phyloP scores from a whole-genome alignment of 2,888 invertebrate genomes.

The Sclerodermus sp. region DNA sequence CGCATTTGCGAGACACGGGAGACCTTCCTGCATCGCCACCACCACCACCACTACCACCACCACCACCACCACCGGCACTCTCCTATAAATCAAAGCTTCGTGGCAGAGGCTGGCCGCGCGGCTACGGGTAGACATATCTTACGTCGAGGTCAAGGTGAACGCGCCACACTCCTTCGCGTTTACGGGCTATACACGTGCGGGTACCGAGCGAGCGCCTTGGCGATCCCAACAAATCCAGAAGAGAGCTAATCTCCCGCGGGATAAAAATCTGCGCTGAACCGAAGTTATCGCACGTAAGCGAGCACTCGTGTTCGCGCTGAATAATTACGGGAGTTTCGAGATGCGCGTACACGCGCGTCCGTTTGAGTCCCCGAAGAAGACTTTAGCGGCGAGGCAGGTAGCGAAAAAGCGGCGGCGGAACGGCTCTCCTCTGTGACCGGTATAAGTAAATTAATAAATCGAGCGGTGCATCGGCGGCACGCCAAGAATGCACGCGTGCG shows the following conservation, averaged over 20 bases:
- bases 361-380: too few species aligned
- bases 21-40: constrained; percentile 11
- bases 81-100: constrained; percentile 47
- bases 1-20: neutral
- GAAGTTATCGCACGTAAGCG: too few species aligned
- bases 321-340: neutral
- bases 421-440: too few species aligned
- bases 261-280: too few species aligned
- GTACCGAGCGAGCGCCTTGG: constrained; percentile 30
- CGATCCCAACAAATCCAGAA: constrained; percentile 20
- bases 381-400: too few species aligned
- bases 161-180: constrained; percentile 39
- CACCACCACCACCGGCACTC: constrained; percentile 20
- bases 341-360: neutral
- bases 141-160: constrained; percentile 42
- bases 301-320: too few species aligned
- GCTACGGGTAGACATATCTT: constrained; percentile 37
- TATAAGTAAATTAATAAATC: constrained; percentile 39
- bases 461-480: constrained; percentile 17
- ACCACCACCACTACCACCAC: too few species aligned
- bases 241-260: constrained; percentile 27
- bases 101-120: constrained; percentile 30
- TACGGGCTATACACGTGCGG: constrained; percentile 28
- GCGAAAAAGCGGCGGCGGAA: too few species aligned
- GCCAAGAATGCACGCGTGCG: constrained; percentile 18